Evolutionary conservation across 1,140 invertebrate species (phyloP), one percentile per base, ranked within the genome.

Genomic region (Drosophila rhopaloa): DNA sequence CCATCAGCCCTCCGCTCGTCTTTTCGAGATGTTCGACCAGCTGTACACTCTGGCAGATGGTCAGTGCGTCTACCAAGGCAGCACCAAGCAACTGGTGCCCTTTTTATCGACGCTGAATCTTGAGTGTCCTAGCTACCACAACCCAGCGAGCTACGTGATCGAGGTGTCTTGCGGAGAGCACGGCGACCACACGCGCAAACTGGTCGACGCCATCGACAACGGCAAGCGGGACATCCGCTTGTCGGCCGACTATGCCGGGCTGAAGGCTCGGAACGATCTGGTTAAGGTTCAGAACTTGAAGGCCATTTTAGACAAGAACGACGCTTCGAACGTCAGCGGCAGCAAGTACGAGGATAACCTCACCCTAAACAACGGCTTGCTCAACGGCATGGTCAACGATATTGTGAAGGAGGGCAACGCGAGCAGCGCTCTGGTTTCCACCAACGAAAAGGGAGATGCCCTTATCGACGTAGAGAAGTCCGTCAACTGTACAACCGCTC

Each of bases 11-110:
- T 98, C 97, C 41, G 98, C 98, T 10, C 95, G 98, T 79, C 93
- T 99, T 29, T 99, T 99, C 89, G 97, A 99, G 92, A 98, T 98
- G 96, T 99, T 99, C 92, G 98, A 99, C 92, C 96, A 98, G 93
- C 93, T 99, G 41, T 99, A 99, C 91, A 97, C 98, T 4, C 92
- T 99, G 37, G 96, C 97, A 13, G 97, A 98, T 80, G 98, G 98
- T 0, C 96, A 98, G 88, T 99, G 98, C 91, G 96, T 99, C 4
- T 99, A 99, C 90, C 96, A 98, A 90, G 98, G 98, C 40, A 96
- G 96, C 57, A 96, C 96, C 0, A 95, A 94, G 57, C 95, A 97
- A 76, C 93, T 99, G 51, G 96, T 99, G 41, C 97, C 98, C 40
- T 99, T 98, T 93, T 93, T 99, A 14, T 94, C 95, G 27, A 95